phyloP scores from a whole-genome alignment of 2,888 invertebrate genomes.

The Xestia sexstrigata region DNA sequence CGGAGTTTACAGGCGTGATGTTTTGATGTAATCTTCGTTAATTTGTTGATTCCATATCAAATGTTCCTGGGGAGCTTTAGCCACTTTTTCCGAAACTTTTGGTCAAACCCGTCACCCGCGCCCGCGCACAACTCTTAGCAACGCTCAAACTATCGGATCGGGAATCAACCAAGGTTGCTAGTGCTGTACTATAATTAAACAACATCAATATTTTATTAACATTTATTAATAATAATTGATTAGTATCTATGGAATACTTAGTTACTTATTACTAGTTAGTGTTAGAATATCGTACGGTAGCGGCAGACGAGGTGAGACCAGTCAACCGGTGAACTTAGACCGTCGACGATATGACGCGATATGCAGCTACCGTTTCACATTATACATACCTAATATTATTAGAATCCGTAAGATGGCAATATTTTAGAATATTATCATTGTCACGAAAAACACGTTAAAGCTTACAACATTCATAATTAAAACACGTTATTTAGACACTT shows the following conservation, averaged over 20 bases:
- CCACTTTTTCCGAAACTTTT: no score
- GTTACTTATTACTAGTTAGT: slow-evolving; percentile 38
- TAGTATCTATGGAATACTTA: slow-evolving; percentile 42
- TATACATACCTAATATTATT: not conserved
- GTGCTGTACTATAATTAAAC: slow-evolving; percentile 16
- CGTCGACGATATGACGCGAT: not conserved
- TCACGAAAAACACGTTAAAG: slow-evolving; percentile 58
- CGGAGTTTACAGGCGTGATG: not conserved
- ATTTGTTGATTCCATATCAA: not conserved
- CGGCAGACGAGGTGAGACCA: slow-evolving; percentile 8
- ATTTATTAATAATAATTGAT: slow-evolving; percentile 57
- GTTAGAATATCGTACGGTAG: slow-evolving; percentile 17
- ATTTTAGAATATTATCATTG: slow-evolving; percentile 49
- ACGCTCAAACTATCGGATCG: not conserved
- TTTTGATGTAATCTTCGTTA: not conserved
- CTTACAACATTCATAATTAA: slow-evolving; percentile 57
- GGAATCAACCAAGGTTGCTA: not conserved
- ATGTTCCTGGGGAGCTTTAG: no score
- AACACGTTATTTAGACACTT: slow-evolving; percentile 56
- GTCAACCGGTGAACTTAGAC: not conserved
- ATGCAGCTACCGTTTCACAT: slow-evolving; percentile 7
- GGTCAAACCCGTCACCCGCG: not conserved
- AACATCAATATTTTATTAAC: slow-evolving; percentile 43
- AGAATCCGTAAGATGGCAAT: slow-evolving; percentile 5
- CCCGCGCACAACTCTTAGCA: not conserved